Conservation (phyloP, 2,797 vertebrate genomes). For the Xiphophorus birchmanni region DNA sequence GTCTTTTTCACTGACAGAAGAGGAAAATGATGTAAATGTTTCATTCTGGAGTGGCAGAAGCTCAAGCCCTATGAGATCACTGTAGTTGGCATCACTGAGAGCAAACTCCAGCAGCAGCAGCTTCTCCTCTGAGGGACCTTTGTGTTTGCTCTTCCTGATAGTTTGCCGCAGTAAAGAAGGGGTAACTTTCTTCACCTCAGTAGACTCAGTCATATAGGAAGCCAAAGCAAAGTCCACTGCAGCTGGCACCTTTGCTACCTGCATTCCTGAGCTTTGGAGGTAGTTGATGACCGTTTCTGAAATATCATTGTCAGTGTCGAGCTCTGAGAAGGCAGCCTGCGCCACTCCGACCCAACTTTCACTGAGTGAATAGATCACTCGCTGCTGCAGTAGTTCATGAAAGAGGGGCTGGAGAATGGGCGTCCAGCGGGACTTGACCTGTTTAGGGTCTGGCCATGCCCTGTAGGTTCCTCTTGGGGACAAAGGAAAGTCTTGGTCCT, state of each 20-base stretch:
- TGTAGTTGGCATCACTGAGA: constrained; percentile 89
- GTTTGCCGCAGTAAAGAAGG: constrained; percentile 89
- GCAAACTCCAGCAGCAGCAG: constrained; percentile 90
- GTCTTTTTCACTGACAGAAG: constrained; percentile 92
- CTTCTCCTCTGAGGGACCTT: constrained; percentile 85
- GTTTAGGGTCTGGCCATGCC: constrained; percentile 90
- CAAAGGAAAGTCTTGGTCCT: constrained; percentile 87
- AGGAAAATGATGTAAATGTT: constrained; percentile 89
- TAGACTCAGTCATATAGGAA: constrained; percentile 62
- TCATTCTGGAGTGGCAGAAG: constrained; percentile 93
- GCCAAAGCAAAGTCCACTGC: constrained; percentile 84
- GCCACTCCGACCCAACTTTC: constrained; percentile 88
- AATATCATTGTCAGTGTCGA: constrained; percentile 83
- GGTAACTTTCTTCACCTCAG: constrained; percentile 86
- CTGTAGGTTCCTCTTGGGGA: constrained; percentile 84
- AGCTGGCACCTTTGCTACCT: constrained; percentile 88
- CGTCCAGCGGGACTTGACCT: constrained; percentile 89
- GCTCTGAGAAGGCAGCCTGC: constrained; percentile 90
- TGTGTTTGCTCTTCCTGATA: constrained; percentile 87
- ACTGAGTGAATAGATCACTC: constrained; percentile 88
- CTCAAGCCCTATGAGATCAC: constrained; percentile 94
- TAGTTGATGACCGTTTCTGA: constrained; percentile 89
- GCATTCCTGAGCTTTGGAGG: constrained; percentile 93
- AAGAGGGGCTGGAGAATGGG: constrained; percentile 91
- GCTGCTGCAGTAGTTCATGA: constrained; percentile 86